A percentile compares a stretch with the other conserved stretches of the same genome.
These are phyloP conservation scores for Melinaea menophilus DNA, from an alignment of 2,888 invertebrate species.

Conservation along the genomic window DNA sequence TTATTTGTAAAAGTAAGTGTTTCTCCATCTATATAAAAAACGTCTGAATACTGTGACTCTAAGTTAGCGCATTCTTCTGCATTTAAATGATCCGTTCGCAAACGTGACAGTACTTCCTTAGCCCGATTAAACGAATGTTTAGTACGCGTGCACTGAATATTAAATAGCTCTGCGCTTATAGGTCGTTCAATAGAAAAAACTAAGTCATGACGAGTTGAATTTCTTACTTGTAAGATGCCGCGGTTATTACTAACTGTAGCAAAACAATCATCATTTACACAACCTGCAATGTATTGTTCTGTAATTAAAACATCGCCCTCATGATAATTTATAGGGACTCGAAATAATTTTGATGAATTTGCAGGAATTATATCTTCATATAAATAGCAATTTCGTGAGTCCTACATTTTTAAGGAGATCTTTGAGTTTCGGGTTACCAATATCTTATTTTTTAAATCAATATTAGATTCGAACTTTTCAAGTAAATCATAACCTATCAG, in stretches of 20 bases:
- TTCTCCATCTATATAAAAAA: too few relatives aligned
- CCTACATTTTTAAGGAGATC: conserved; percentile 15
- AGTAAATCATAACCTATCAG: conserved; percentile 17
- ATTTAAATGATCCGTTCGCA: conserved; percentile 40
- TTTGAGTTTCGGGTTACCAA: neutral
- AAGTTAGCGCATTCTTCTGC: conserved; percentile 36
- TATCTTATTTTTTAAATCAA: neutral
- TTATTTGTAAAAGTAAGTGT: neutral
- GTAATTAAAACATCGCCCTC: conserved; percentile 24
- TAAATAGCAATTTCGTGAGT: conserved; percentile 21
- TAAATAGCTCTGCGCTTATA: conserved; percentile 29
- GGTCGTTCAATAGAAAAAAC: conserved; percentile 34
- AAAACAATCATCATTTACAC: conserved; percentile 29
- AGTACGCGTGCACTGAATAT: conserved; percentile 24
- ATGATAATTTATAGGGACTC: conserved; percentile 21
- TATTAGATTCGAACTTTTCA: conserved; percentile 5
- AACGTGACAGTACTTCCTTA: conserved; percentile 27
- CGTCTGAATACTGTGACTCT: conserved; percentile 6
- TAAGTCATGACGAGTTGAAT: conserved; percentile 31
- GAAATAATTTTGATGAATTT: conserved; percentile 21
- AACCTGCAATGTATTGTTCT: conserved; percentile 25
- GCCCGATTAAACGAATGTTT: conserved; percentile 18
- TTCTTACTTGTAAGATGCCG: conserved; percentile 31
- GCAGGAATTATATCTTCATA: conserved; percentile 25
- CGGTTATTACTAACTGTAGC: conserved; percentile 35